phyloP scores from a whole-genome alignment of 1,140 invertebrate species.

The Euglossa dilemma region DNA sequence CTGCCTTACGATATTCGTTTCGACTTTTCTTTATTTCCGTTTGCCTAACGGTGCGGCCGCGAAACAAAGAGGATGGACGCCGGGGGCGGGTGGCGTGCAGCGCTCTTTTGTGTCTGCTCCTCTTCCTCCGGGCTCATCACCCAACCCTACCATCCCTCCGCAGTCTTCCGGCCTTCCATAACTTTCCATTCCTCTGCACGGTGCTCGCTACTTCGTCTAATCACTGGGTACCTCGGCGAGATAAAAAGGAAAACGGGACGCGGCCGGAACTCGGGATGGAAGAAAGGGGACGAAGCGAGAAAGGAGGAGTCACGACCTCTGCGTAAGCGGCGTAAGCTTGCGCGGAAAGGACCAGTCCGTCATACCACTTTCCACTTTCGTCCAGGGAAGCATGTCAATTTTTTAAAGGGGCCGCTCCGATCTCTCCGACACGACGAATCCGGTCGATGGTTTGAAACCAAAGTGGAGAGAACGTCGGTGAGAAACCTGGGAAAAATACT shows the following conservation, averaged over 20 bases:
- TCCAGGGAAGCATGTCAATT: neutral
- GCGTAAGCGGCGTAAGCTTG: constrained; percentile 1
- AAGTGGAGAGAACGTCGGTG: too few species aligned
- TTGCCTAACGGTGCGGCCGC: constrained; percentile 39
- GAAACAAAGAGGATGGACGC: constrained; percentile 49
- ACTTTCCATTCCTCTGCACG: constrained; percentile 38
- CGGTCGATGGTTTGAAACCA: neutral
- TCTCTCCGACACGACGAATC: too few species aligned
- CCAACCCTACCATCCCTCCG: neutral
- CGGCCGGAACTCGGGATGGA: neutral
- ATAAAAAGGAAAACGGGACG: constrained; percentile 42
- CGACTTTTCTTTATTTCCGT: constrained; percentile 54
- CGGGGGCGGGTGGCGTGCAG: constrained; percentile 26
- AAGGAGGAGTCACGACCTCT: constrained; percentile 17
- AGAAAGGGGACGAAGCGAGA: too few species aligned
- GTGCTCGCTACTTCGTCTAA: constrained; percentile 57
- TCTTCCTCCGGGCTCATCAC: constrained; percentile 47
- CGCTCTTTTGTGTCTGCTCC: constrained; percentile 48
- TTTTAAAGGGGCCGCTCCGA: neutral
- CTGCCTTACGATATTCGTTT: constrained; percentile 49
- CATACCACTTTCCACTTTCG: neutral
- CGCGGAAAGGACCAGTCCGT: neutral
- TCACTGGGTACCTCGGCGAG: constrained; percentile 50
- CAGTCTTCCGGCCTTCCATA: constrained; percentile 18
- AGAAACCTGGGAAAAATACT: too few species aligned